Evolutionary conservation across 2,888 invertebrate species (phyloP).

Genomic region (Leptogaster cylindrica): DNA sequence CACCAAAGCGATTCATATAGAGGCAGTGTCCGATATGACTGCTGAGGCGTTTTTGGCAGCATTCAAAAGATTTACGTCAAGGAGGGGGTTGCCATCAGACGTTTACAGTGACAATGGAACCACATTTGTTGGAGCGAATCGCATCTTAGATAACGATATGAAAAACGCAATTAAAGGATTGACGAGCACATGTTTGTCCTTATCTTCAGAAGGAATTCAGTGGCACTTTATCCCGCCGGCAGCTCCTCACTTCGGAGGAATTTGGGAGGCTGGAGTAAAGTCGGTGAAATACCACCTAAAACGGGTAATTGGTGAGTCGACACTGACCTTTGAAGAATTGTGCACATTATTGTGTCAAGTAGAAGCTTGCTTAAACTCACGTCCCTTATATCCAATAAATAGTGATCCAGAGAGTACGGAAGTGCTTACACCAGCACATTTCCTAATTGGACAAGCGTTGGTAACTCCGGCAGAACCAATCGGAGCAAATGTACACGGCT

Average conservation of each 20-base stretch:
- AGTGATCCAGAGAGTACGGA: conserved; percentile 43
- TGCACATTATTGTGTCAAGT: conserved; percentile 50
- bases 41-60: too few species aligned
- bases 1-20: too few species aligned
- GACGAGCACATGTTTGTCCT: neutral
- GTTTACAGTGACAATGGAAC: too few species aligned
- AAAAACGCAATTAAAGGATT: too few species aligned
- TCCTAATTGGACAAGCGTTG: conserved; percentile 42
- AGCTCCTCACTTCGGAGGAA: conserved; percentile 54
- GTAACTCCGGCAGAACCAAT: conserved; percentile 44
- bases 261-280: conserved; percentile 52
- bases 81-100: too few species aligned
- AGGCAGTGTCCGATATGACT: too few species aligned
- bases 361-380: conserved; percentile 52
- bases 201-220: neutral
- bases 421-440: conserved; percentile 45
- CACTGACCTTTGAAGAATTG: conserved; percentile 52
- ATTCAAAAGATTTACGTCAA: too few species aligned
- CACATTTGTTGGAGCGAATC: too few species aligned
- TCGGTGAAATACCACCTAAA: conserved; percentile 49
- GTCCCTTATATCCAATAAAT: conserved; percentile 49
- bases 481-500: conserved; percentile 34
- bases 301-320: conserved; percentile 48
- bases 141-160: too few species aligned
- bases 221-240: conserved; percentile 54